Base-by-base conservation (phyloP, 2,797 vertebrate genomes). In the Takifugu ocellatus region DNA sequence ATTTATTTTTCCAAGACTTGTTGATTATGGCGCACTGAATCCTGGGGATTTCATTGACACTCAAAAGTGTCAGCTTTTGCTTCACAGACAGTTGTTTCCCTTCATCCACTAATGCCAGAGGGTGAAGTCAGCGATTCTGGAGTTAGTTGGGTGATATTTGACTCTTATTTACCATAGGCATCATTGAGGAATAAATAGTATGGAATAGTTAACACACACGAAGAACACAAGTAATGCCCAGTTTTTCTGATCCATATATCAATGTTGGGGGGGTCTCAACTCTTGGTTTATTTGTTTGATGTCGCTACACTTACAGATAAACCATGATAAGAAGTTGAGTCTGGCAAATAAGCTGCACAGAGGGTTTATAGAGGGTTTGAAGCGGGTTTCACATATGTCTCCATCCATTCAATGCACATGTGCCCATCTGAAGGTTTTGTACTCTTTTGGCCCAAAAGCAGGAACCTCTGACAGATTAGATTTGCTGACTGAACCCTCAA, bases 61-160 rank as follows among this genome's bases (percentile, higher is more conserved):
- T 1, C 21, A 24, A 12, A 27, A 8, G 44, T 54, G 56, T 45
- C 45, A 3, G 49, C 21, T 58, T 55, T 57, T 59, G n/a, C 56
- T 70, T 12, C 11, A 9, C 5, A 44, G 1, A 64, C 8, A 25
- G 45, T 61, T 17, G 5, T 44, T 54, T 52, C 58, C 48, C 51
- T 47, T 64, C 58, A 58, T 55, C 31, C 64, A 6, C 74, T 56
- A 85, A 70, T 59, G 58, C 72, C 70, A 48, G 6, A 54, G 45
- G 51, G 3, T 25, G 49, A n/a, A 31, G 49, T 51, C 49, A 51
- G 27, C 16, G 15, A 21, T 51, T 51, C 49, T 29, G 49, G 6
- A 27, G 48, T 6, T 7, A 3, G 24, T 4, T 27, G 26, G 8
- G 6, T 15, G 25, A 6, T 50, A 16, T 50, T 50, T 29, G 6